Base-by-base conservation (phyloP, 2,113 vertebrate genomes). In the Numida meleagris region DNA sequence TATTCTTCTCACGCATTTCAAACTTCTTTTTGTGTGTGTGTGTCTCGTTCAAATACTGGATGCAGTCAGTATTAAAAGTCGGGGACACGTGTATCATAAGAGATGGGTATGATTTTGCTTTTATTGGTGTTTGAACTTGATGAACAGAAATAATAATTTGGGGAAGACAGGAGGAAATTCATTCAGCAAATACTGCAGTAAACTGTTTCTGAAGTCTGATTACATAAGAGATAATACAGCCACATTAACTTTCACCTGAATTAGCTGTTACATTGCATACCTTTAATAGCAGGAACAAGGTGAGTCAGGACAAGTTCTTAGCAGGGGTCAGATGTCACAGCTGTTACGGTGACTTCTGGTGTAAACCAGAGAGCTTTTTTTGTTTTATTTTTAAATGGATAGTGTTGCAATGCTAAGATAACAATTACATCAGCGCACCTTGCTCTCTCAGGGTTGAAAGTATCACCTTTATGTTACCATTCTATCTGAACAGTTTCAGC, bases 261-360 rank as follows among this genome's bases (percentile, higher is more conserved):
- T 79, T n/a, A 83, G 46, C 31, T 66, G 34, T 58, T 95, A 92
- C 20, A 57, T 63, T 74, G 21, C 17, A 17, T 12, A 62, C 2
- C 34, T 86, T 70, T 80, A 82, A 57, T 71, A 89, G 92, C 58
- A 18, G 34, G 27, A 73, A 67, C 0, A 46, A 84, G 48, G 79
- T 68, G 19, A 91, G 61, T 61, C 84, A 79, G 38, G 74, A 66
- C 33, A 96, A 90, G 55, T 94, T 38, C 74, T 92, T 80, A 89
- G 42, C 77, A 91, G 46, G 36, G 27, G n/a, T 63, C 50, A 92
- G 55, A 51, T 48, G 67, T 88, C 55, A 50, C 4, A 48, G 63
- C 50, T 78, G 62, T 42, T 93, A 78, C 48, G 90, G 23, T 36
- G 33, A 51, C 76, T 93, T 67, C 68, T 93, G 81, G 61, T 72